A percentile compares a stretch with the other conserved stretches of the same genome.
Conservation (phyloP, 1,140 invertebrate genomes). For the Rhagoletis zephyria region DNA sequence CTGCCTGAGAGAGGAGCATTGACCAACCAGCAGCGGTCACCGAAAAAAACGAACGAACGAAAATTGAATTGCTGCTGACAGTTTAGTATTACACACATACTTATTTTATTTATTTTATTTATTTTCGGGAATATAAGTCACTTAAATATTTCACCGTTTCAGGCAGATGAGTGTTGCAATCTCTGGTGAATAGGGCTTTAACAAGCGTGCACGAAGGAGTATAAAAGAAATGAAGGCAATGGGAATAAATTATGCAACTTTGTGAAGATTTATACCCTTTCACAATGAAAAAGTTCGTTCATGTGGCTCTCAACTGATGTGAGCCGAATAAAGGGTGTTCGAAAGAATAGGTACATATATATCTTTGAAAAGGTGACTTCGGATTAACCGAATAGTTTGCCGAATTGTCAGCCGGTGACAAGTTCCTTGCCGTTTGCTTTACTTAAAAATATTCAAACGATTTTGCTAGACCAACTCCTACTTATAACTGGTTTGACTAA, state of each 20-base stretch:
- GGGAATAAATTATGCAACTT: neutral
- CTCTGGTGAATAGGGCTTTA: conserved; percentile 1
- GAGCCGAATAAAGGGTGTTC: too few species aligned
- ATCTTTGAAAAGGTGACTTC: too few species aligned
- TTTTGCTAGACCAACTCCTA: too few species aligned
- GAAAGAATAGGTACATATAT: too few species aligned
- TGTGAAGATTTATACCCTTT: neutral
- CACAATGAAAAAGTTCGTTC: neutral
- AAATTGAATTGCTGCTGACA: neutral
- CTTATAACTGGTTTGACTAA: too few species aligned
- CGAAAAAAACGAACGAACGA: neutral
- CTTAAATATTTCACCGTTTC: conserved; percentile 20
- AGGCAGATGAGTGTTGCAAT: neutral
- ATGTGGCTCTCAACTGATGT: too few species aligned
- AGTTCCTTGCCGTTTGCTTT: too few species aligned
- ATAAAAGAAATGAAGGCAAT: neutral
- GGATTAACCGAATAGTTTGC: too few species aligned
- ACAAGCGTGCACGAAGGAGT: neutral
- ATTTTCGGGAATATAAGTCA: neutral
- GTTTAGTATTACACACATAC: neutral
- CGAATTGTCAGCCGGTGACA: too few species aligned
- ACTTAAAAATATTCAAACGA: too few species aligned
- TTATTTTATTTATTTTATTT: neutral
- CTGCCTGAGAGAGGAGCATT: neutral
- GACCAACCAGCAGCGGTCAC: conserved; percentile 14